Conservation (phyloP, 2,113 vertebrate genomes). For the Charadrius vociferus region DNA sequence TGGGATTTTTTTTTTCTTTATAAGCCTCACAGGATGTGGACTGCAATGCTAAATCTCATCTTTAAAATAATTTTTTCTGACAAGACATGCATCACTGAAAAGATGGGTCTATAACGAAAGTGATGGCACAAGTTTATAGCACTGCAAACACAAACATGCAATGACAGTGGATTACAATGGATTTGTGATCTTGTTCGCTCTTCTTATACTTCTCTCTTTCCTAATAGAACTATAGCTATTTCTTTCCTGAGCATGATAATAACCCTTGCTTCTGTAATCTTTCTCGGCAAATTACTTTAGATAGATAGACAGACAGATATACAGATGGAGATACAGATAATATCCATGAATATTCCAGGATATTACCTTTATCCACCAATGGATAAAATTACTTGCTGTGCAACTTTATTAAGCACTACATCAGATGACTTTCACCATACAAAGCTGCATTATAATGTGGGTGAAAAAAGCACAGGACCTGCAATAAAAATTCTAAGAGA, state of each 20-base stretch:
- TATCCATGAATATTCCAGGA: not conserved
- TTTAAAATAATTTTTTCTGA: conserved; percentile 8
- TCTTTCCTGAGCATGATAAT: not conserved
- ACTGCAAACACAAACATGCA: not conserved
- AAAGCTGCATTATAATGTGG: not conserved
- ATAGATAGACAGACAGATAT: not conserved
- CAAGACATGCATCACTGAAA: conserved; percentile 13
- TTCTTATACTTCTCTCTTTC: not conserved
- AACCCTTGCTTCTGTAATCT: not conserved
- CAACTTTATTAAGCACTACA: not conserved
- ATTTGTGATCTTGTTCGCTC: no score
- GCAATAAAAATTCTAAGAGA: not conserved
- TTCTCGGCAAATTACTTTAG: not conserved
- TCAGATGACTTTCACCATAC: not conserved
- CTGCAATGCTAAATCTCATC: not conserved
- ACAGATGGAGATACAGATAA: not conserved
- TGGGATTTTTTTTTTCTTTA: not conserved
- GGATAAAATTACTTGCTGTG: not conserved
- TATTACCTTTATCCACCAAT: not conserved
- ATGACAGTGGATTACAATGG: not conserved
- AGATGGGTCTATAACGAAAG: not conserved
- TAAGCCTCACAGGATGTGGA: not conserved
- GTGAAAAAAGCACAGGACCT: not conserved
- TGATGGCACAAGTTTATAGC: not conserved
- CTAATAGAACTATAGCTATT: not conserved